A percentile compares a stretch with the other conserved stretches of the same genome.
These are phyloP conservation scores for Typhlomys cinereus DNA, from an alignment of 2,113 vertebrate species.

Conservation along the genomic window DNA sequence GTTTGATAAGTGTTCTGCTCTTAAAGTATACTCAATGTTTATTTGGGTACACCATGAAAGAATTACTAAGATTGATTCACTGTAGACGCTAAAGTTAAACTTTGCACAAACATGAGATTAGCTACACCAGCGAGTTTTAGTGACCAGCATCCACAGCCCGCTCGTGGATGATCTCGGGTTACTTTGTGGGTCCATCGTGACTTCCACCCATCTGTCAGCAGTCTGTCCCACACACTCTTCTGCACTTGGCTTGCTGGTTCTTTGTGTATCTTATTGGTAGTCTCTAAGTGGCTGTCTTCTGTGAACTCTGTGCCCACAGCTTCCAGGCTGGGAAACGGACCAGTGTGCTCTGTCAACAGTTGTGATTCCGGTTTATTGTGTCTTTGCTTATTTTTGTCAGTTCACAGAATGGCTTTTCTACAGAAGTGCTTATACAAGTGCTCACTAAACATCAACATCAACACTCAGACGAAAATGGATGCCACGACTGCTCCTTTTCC, in stretches of 20 bases:
- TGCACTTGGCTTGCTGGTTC: neutral
- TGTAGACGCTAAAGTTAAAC: neutral
- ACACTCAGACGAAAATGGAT: neutral
- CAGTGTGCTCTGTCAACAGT: neutral
- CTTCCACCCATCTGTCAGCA: neutral
- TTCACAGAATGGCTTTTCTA: neutral
- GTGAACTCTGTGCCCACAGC: neutral
- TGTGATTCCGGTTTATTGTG: neutral
- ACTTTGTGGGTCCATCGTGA: neutral
- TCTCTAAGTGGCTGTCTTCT: neutral
- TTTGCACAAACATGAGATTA: neutral
- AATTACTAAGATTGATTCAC: neutral
- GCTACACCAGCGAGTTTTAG: neutral
- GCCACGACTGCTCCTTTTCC: neutral
- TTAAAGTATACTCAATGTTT: neutral
- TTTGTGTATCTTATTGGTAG: neutral
- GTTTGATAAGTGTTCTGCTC: neutral
- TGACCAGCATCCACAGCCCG: neutral
- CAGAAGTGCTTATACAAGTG: neutral
- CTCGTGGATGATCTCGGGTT: neutral
- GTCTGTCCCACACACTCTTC: neutral
- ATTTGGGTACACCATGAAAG: neutral
- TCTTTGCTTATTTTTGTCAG: neutral
- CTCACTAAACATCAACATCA: neutral
- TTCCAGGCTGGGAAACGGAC: neutral